Evolutionary conservation across 2,797 vertebrate species (phyloP).

Genomic region (Rhinichthys osculus): DNA sequence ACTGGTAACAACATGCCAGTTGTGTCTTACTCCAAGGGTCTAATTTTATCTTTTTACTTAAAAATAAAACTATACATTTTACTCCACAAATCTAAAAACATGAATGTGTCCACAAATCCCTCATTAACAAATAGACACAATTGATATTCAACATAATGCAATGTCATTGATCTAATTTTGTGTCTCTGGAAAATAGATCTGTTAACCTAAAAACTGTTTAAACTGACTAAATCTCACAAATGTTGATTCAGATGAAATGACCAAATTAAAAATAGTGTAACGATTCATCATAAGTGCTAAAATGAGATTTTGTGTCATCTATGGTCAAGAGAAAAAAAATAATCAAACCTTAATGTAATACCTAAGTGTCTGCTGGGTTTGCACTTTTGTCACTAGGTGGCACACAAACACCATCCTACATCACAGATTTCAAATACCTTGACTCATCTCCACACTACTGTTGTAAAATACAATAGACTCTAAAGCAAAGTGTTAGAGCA

Average conservation of each 20-base stretch:
- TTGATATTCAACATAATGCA: no score
- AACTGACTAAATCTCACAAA: not conserved
- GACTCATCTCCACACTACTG: not conserved
- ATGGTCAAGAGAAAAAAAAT: not conserved
- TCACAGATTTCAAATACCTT: not conserved
- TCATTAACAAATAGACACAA: no score
- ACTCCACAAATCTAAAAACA: no score
- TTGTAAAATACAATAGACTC: not conserved
- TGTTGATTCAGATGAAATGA: not conserved
- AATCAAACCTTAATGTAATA: not conserved
- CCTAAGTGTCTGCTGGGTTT: not conserved
- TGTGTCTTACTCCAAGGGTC: no score
- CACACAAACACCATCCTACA: not conserved
- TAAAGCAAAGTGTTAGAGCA: not conserved
- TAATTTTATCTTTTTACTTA: no score
- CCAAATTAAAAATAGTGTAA: no score
- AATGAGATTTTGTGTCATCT: not conserved
- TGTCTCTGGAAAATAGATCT: no score
- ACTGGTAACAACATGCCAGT: no score
- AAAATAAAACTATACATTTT: no score
- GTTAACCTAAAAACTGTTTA: no score
- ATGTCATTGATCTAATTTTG: no score
- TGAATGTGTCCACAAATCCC: no score
- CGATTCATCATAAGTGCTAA: not conserved
- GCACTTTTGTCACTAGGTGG: conserved; percentile 15